A percentile compares a stretch with the other conserved stretches of the same genome.
Conservation (phyloP, 2,797 vertebrate species). For the Dendrocincla tyrannina region DNA sequence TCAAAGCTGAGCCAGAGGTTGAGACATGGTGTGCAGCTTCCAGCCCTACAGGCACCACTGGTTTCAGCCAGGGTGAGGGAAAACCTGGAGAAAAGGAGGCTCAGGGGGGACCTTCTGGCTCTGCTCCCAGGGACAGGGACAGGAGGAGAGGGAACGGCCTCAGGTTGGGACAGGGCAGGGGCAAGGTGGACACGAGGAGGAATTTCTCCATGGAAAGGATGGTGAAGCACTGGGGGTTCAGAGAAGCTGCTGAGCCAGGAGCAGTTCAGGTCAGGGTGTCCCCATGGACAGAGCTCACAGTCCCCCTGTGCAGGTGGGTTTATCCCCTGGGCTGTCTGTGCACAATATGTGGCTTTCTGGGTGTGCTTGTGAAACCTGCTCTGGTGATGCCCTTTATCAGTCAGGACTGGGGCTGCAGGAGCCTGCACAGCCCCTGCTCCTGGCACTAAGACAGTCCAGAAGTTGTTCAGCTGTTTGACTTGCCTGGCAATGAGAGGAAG, state of each 20-base stretch:
- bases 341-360: neutral
- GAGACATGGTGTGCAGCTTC: neutral
- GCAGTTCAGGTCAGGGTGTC: neutral
- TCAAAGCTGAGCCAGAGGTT: neutral
- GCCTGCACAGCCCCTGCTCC: neutral
- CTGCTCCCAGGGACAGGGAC: no score
- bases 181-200: no score
- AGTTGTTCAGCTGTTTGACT: neutral
- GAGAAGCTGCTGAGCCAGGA: neutral
- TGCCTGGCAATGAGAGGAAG: neutral
- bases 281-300: neutral
- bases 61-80: neutral
- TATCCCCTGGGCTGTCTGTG: accelerated
- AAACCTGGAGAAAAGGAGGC: no score
- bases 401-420: neutral
- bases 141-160: no score
- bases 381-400: neutral
- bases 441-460: neutral
- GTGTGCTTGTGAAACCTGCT: neutral
- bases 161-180: no score
- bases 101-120: no score
- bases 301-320: neutral
- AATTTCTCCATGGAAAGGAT: no score
- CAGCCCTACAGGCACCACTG: neutral
- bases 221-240: neutral